These are phyloP conservation scores for Silurus aristotelis DNA, from an alignment of 2,797 vertebrate species.

Conservation along the genomic window DNA sequence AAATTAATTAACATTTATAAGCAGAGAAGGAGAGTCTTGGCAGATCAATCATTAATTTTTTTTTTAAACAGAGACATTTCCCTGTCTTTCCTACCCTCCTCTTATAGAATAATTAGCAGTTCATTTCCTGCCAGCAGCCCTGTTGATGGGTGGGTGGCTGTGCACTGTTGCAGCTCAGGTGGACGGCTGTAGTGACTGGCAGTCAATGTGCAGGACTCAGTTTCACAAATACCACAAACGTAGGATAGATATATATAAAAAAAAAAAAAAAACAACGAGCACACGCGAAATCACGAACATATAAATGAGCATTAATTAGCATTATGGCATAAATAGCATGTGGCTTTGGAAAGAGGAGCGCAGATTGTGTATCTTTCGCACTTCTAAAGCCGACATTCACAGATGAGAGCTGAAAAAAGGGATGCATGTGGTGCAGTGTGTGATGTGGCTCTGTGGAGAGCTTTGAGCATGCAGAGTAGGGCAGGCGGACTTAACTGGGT, in stretches of 20 bases:
- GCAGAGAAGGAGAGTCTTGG: conserved; percentile 24
- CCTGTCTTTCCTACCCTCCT: conserved; percentile 29
- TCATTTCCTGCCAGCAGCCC: conserved; percentile 55
- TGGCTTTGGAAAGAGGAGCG: conserved; percentile 28
- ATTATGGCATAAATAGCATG: conserved; percentile 37
- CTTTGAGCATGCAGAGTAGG: conserved; percentile 25
- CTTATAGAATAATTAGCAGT: conserved; percentile 57
- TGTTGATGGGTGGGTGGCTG: conserved; percentile 56
- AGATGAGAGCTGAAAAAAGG: conserved; percentile 43
- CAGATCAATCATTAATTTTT: conserved; percentile 48
- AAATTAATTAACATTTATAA: conserved; percentile 52
- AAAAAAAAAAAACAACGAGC: conserved; percentile 12
- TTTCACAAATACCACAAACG: conserved; percentile 31
- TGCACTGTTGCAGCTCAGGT: conserved; percentile 38
- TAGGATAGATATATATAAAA: conserved; percentile 25
- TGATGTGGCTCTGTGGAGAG: conserved; percentile 47
- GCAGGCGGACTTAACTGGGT: conserved; percentile 37
- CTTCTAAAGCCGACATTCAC: conserved; percentile 46
- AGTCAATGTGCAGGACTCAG: not conserved
- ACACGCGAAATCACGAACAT: conserved; percentile 31
- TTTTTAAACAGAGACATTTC: conserved; percentile 47
- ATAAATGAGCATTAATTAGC: conserved; percentile 52
- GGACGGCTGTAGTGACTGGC: conserved; percentile 39
- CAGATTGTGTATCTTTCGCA: conserved; percentile 47
- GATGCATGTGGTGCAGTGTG: conserved; percentile 34